Percentiles rank a stretch among this genome's conserved stretches.
Conservation (phyloP, 2,113 vertebrate species). For the Noturus placidus region DNA sequence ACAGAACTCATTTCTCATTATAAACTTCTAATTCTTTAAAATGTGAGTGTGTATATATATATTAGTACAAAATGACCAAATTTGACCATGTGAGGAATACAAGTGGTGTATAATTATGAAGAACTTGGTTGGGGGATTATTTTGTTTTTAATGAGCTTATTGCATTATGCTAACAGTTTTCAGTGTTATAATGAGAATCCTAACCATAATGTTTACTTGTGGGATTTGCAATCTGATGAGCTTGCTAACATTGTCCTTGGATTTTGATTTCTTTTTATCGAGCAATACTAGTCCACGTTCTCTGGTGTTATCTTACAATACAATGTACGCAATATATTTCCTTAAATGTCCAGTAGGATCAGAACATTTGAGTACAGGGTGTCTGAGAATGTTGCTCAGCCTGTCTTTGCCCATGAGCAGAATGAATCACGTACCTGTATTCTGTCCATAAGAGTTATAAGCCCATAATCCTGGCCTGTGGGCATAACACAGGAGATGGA, state of each 20-base stretch:
- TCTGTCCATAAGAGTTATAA: conserved; percentile 43
- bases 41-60: not conserved
- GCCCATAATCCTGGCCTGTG: conserved; percentile 36
- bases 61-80: not conserved
- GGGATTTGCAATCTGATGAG: not conserved
- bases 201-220: not conserved
- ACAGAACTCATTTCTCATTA: too few relatives aligned
- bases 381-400: conserved; percentile 12
- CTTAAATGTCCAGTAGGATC: conserved; percentile 5
- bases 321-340: not conserved
- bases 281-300: not conserved
- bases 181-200: not conserved
- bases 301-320: not conserved
- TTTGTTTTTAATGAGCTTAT: not conserved
- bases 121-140: not conserved
- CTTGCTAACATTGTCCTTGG: not conserved
- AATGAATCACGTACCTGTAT: conserved; percentile 40
- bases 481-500: conserved; percentile 40
- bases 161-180: not conserved
- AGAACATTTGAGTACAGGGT: not conserved
- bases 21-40: too few relatives aligned
- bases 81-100: not conserved
- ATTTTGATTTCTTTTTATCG: not conserved
- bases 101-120: not conserved
- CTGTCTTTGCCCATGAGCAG: not conserved